Evolutionary conservation across 2,888 invertebrate species (phyloP).

Genomic region (Portevinia maculata): DNA sequence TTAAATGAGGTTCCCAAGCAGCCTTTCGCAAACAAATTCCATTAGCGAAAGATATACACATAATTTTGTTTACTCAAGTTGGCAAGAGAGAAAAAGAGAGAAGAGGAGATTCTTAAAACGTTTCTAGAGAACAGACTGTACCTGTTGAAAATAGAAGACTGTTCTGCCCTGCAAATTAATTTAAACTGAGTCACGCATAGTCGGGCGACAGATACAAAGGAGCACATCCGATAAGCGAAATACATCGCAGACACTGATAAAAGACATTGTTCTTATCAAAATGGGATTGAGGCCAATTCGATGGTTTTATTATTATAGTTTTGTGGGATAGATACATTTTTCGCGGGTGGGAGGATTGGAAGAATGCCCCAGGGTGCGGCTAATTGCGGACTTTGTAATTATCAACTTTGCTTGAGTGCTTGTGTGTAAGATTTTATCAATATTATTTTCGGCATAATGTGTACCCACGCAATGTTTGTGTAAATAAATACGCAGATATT

Average conservation of each 20-base stretch:
- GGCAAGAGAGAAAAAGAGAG: conserved; percentile 37
- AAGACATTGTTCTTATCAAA: conserved; percentile 50
- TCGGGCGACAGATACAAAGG: not conserved
- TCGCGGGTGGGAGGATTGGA: conserved; percentile 48
- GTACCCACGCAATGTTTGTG: not conserved
- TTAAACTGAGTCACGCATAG: conserved; percentile 24
- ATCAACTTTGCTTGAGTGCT: conserved; percentile 29
- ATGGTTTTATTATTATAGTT: conserved; percentile 10
- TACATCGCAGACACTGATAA: conserved; percentile 50
- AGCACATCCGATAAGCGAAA: conserved; percentile 19
- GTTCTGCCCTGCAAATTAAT: not conserved
- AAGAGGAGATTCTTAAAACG: conserved; percentile 36
- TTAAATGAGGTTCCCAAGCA: conserved; percentile 39
- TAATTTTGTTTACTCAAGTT: conserved; percentile 49
- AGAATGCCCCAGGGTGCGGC: conserved; percentile 47
- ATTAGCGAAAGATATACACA: conserved; percentile 46
- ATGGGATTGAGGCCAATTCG: conserved; percentile 55
- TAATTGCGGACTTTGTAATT: conserved; percentile 53
- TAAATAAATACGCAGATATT: not conserved
- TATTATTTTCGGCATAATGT: not conserved
- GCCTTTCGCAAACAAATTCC: conserved; percentile 24
- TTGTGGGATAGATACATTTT: not conserved
- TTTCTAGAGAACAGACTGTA: conserved; percentile 24
- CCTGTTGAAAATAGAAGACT: conserved; percentile 49
- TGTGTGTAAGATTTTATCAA: conserved; percentile 14